Percentiles rank a stretch among this genome's conserved stretches.
These are phyloP conservation scores for Nipponacmea schrenckii DNA, from an alignment of 2,888 invertebrate species.

Conservation along the genomic window DNA sequence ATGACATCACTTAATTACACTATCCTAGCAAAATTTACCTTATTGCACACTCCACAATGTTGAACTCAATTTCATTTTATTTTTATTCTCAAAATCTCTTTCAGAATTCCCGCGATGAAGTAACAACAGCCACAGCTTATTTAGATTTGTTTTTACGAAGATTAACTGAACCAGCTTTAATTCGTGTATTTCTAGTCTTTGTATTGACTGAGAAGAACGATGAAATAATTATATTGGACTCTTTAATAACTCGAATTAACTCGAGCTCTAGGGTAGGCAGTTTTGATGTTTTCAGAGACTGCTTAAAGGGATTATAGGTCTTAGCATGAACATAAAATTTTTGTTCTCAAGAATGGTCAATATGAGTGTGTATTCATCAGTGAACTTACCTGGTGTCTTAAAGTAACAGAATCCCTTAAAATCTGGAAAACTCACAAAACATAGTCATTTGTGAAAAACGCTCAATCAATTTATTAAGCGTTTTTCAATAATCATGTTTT, in stretches of 20 bases:
- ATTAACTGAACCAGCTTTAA: slow-evolving; percentile 84
- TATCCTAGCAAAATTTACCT: background rate
- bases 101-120: slow-evolving; percentile 87
- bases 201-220: slow-evolving; percentile 83
- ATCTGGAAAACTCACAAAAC: too few relatives aligned
- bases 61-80: background rate
- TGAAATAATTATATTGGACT: slow-evolving; percentile 83
- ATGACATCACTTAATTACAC: too few relatives aligned
- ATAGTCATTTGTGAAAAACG: too few relatives aligned
- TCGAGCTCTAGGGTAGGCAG: slow-evolving; percentile 77
- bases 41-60: background rate
- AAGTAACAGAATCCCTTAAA: too few relatives aligned
- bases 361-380: too few relatives aligned
- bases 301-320: background rate
- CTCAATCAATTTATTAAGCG: too few relatives aligned
- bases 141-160: slow-evolving; percentile 89
- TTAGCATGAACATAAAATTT: too few relatives aligned
- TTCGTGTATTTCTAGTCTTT: slow-evolving; percentile 86
- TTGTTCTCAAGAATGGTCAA: too few relatives aligned
- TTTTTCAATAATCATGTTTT: too few relatives aligned
- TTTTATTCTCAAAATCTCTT: slow-evolving; percentile 64
- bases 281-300: background rate
- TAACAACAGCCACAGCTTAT: slow-evolving; percentile 92
- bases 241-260: slow-evolving; percentile 82
- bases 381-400: too few relatives aligned